Evolutionary conservation across 2,888 invertebrate genomes (phyloP), one percentile per base, ranked within the genome.

Genomic region (Stomorhina lunata): DNA sequence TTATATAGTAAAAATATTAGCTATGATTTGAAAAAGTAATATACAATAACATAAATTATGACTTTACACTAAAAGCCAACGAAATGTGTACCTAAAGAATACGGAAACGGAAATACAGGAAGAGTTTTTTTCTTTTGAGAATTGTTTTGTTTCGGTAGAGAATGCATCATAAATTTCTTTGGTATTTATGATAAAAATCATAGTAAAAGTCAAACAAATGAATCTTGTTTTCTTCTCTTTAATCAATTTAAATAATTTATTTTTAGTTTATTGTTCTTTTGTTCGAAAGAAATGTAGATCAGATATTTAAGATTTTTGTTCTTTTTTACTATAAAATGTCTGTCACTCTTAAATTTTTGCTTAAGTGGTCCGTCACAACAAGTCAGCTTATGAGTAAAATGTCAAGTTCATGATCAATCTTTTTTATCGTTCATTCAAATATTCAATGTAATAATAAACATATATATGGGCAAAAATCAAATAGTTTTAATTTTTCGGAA

Each of bases 321-420:
- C 15, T 50, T 7, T 17, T 53, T 50, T 53, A 55, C 50, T 12
- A 37, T 4, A 17, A 48, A 1, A 40, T 40, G 61, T 45, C 63
- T 65, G 75, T 55, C 43, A 65, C 15, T 53, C 53, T 66, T 72
- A 61, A 81, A 72, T 81, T 77, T 72, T 43, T 66, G 32, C 15
- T 45, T 43, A 68, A 25, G 12, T 61, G 50, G 25, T 22, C 34
- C 40, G 59, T 77, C 71, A 81, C 50, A 81, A 76, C 80, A 80
- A 80, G 9, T 66, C 40, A 59, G 29, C 45, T 61, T 65, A 34
- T 53, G 34, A 57, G 29, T 15, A 63, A 77, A 61, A 27, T 63
- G 81, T 81, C 81, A 81, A 81, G 81, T 81, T 81, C 81, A 77
- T 72, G 77, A 77, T 45, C 77, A 81, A 61, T n/a, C n/a, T n/a